Evolutionary conservation across 1,140 invertebrate genomes (phyloP), one percentile per base, ranked within the genome.

Genomic region (Drosophila hydei): DNA sequence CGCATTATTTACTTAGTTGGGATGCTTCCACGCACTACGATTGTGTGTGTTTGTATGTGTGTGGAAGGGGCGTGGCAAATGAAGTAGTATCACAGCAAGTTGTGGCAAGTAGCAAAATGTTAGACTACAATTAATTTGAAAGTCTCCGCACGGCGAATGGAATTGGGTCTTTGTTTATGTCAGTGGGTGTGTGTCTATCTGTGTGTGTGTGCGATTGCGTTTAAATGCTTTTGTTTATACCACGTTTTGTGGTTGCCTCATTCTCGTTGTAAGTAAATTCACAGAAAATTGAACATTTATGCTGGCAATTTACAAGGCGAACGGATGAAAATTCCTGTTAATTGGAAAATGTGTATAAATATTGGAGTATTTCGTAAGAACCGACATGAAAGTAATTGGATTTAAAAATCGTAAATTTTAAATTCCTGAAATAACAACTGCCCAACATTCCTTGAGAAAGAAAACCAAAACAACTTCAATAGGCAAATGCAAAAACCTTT

Each of bases 1-100:
- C 81, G 81, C 81, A 87, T 87, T 87, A 87, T 87, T 87, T 87
- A 85, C 80, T 87, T 80, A 85, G 77, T 85, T 74, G 70, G 70
- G 77, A 85, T 63, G 69, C 80, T 87, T 54, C 33, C 61, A 45
- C 64, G 16, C 52, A 54, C 27, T 27, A 48, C 61, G 38, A 51
- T 16, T 40, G 16, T 36, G 55, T 58, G 38, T 54, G 43, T 58
- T 19, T 48, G 23, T 63, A 38, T 68, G 43, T 60, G 58, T 50
- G 51, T 25, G 52, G n/a, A 3, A 55, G 58, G 79, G 80, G 77
- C 59, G 69, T 77, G 81, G 65, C 77, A 77, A 87, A 81, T 88
- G 83, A 87, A 87, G 77, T 87, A 81, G 67, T 51, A 69, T 87
- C 63, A 81, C 74, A 72, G 70, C 65, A 81, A 87, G 71, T 81